Evolutionary conservation across 2,888 invertebrate genomes (phyloP).

Genomic region (Ophraella communa): DNA sequence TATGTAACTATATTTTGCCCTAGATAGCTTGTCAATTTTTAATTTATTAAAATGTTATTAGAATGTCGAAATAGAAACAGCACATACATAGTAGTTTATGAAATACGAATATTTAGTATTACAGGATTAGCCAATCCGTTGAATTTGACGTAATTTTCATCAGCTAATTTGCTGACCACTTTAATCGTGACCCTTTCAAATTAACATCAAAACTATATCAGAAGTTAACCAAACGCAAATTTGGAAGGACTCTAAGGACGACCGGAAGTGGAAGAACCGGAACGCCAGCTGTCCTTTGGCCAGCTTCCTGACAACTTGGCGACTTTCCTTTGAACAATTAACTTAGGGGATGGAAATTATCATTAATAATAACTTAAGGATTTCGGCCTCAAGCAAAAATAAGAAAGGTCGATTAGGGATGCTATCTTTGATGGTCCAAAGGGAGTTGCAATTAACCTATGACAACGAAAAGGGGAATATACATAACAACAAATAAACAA

Average conservation of each 20-base stretch:
- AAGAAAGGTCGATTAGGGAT: not conserved
- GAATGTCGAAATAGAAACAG: too few species aligned
- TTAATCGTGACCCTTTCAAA: conserved; percentile 32
- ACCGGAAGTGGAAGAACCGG: conserved; percentile 21
- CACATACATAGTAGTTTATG: not conserved
- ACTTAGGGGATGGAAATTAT: conserved; percentile 4
- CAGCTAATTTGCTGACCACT: conserved; percentile 33
- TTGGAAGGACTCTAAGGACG: conserved; percentile 16
- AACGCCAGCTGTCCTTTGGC: conserved; percentile 27
- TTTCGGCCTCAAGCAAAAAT: not conserved
- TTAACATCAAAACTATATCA: conserved; percentile 35
- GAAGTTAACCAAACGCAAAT: conserved; percentile 26
- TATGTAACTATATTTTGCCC: too few species aligned
- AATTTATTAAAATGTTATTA: too few species aligned
- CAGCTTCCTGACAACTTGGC: conserved; percentile 28
- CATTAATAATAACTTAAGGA: conserved; percentile 20
- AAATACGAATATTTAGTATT: not conserved
- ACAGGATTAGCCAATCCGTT: conserved; percentile 30
- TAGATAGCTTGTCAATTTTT: too few species aligned
- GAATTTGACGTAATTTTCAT: conserved; percentile 30
- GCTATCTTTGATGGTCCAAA: not conserved
- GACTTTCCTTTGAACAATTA: conserved; percentile 14
- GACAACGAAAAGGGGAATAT: not conserved
- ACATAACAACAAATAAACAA: not conserved
- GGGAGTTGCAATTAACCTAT: not conserved